These are phyloP conservation scores for Polydrusus pterygomalis DNA, from an alignment of 2,888 invertebrate genomes.

Conservation along the genomic window DNA sequence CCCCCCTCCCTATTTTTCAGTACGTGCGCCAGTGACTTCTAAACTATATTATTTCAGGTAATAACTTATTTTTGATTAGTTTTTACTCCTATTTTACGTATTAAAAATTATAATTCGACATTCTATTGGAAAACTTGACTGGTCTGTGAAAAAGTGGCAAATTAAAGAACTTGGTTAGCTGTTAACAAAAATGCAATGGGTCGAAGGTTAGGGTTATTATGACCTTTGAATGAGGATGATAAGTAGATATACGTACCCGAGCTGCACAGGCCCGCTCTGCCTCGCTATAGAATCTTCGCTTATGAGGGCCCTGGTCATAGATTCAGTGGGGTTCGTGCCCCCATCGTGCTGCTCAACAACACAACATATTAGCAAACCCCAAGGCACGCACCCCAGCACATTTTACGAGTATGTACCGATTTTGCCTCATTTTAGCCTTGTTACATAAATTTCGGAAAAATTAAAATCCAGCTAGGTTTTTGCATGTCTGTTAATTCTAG, in stretches of 20 bases:
- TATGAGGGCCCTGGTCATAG: slow-evolving; percentile 96
- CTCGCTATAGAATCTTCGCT: slow-evolving; percentile 91
- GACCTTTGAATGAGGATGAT: slow-evolving; percentile 54
- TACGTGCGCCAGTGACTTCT: too few relatives aligned
- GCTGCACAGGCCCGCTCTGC: slow-evolving; percentile 93
- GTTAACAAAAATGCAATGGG: slow-evolving; percentile 12
- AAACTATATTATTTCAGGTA: too few relatives aligned
- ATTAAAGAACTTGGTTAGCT: background rate
- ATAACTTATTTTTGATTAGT: too few relatives aligned
- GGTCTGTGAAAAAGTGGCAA: slow-evolving; percentile 4
- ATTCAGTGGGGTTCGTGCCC: slow-evolving; percentile 94
- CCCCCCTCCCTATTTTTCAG: too few relatives aligned
- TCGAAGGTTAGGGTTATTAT: slow-evolving; percentile 3
- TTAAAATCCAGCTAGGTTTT: too few relatives aligned
- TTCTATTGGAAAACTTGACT: too few relatives aligned
- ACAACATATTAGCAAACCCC: slow-evolving; percentile 72
- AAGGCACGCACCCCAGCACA: slow-evolving; percentile 43
- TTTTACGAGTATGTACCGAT: background rate
- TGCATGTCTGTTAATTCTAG: too few relatives aligned
- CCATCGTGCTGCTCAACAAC: slow-evolving; percentile 90
- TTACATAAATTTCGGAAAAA: too few relatives aligned
- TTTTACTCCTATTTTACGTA: too few relatives aligned
- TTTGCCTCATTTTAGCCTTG: too few relatives aligned
- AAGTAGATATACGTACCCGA: slow-evolving; percentile 88
- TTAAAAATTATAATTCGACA: too few relatives aligned